Evolutionary conservation across 2,888 invertebrate species (phyloP), one percentile per base, ranked within the genome.

Genomic region (Xanthia togata): DNA sequence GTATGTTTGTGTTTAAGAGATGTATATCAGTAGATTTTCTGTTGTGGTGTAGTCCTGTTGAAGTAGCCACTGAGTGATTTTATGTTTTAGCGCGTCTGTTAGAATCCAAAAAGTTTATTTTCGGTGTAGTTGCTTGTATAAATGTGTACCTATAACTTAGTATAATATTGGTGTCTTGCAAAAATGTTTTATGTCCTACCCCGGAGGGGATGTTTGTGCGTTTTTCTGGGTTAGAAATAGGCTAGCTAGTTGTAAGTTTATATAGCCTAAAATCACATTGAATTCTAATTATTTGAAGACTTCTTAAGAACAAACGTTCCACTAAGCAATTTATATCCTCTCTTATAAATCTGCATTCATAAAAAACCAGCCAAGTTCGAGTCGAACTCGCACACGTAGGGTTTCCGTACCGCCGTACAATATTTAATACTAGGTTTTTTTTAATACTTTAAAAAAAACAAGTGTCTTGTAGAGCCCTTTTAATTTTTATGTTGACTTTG

Each of bases 271-370:
- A 50, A 26, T 20, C 2, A 26, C 26, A 12, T 26, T 20, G 5
- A 38, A 23, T 14, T 38, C n/a, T n/a, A n/a, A n/a, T 5, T 11
- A 8, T 53, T n/a, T 41, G 12, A 17, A 38, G 26, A 4, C 17
- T 23, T 3, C 23, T 17, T 1, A 55, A 64, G 14, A 62, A n/a
- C 50, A 53, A 38, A 26, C 9, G 20, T 35, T 26, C 20, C n/a
- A 17, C 23, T 14, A n/a, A 20, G n/a, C 38, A 50, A 73, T 81
- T 62, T 68, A 23, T 0, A 50, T 59, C 41, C 23, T 50, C 38
- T 70, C 50, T 11, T 55, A 62, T 57, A 78, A 72, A 73, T 53
- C 44, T 70, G n/a, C 71, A 74, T 65, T 41, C 14, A 44, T n/a
- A 57, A 14, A 23, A 53, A n/a, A 53, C 0, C 53, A 20, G 1